Percentiles rank a stretch among this genome's conserved stretches.
Evolutionary conservation across 2,113 vertebrate species (phyloP).

Genomic region (Scomber japonicus): DNA sequence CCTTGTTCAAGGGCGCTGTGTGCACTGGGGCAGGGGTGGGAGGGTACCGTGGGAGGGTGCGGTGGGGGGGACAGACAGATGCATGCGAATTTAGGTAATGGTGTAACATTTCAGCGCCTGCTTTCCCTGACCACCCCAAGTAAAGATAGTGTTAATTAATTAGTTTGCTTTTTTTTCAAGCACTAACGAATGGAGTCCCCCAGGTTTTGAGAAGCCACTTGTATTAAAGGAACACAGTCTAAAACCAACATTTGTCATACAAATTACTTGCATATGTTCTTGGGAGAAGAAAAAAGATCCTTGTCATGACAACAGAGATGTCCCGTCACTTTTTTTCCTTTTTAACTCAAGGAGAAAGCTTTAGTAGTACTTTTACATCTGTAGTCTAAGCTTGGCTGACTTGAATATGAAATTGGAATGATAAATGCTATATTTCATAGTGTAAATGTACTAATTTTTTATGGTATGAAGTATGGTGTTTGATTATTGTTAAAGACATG

Average conservation of each 20-base stretch:
- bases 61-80: slow-evolving; percentile 75
- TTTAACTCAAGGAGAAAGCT: slow-evolving; percentile 52
- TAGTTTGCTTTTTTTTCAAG: slow-evolving; percentile 84
- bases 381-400: slow-evolving; percentile 60
- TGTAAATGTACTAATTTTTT: slow-evolving; percentile 41
- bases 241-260: slow-evolving; percentile 86
- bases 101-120: slow-evolving; percentile 84
- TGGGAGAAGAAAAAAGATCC: slow-evolving; percentile 64
- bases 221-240: slow-evolving; percentile 77
- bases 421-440: slow-evolving; percentile 29
- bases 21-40: slow-evolving; percentile 72
- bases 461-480: slow-evolving; percentile 4
- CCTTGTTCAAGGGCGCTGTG: slow-evolving; percentile 83
- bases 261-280: slow-evolving; percentile 84
- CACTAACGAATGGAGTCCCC: slow-evolving; percentile 75
- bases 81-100: slow-evolving; percentile 86
- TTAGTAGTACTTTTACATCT: slow-evolving; percentile 55
- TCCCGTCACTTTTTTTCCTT: slow-evolving; percentile 42
- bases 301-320: slow-evolving; percentile 73
- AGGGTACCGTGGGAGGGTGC: slow-evolving; percentile 33
- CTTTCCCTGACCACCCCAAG: slow-evolving; percentile 75
- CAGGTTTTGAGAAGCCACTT: slow-evolving; percentile 76
- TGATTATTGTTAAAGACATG: not conserved
- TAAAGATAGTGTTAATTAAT: slow-evolving; percentile 86
- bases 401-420: slow-evolving; percentile 42